A percentile compares a stretch with the other conserved stretches of the same genome.
Conservation (phyloP, 2,797 vertebrate genomes). For the Brachyrhaphis roseni region DNA sequence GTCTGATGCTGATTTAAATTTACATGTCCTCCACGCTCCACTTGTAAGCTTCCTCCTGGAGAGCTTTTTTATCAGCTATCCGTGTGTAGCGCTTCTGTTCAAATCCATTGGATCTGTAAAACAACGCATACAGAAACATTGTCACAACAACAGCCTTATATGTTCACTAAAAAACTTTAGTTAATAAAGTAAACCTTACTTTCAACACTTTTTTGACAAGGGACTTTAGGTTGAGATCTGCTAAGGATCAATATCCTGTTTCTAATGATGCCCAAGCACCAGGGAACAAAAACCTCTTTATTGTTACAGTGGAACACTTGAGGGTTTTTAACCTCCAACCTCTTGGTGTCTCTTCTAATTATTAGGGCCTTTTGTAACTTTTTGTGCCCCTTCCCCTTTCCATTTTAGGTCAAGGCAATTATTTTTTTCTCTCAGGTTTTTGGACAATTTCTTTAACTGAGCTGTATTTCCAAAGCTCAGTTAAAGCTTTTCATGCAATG, state of each 20-base stretch:
- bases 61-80: constrained; percentile 89
- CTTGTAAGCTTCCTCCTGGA: constrained; percentile 93
- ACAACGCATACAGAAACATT: constrained; percentile 6
- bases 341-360: background rate
- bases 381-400: background rate
- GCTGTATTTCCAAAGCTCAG: background rate
- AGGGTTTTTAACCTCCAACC: background rate
- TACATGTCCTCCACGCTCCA: constrained; percentile 99
- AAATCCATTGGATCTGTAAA: constrained; percentile 92
- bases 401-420: background rate
- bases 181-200: background rate
- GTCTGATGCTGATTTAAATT: background rate
- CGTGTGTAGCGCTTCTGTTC: constrained; percentile 92
- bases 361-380: background rate
- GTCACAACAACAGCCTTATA: background rate
- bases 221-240: background rate
- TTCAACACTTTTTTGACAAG: background rate
- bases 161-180: background rate
- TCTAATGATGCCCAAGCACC: background rate
- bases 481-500: background rate
- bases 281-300: background rate
- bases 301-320: background rate
- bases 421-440: background rate
- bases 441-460: background rate
- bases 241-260: background rate